Conservation (phyloP, 2,113 vertebrate genomes). For the Oxyura jamaicensis region DNA sequence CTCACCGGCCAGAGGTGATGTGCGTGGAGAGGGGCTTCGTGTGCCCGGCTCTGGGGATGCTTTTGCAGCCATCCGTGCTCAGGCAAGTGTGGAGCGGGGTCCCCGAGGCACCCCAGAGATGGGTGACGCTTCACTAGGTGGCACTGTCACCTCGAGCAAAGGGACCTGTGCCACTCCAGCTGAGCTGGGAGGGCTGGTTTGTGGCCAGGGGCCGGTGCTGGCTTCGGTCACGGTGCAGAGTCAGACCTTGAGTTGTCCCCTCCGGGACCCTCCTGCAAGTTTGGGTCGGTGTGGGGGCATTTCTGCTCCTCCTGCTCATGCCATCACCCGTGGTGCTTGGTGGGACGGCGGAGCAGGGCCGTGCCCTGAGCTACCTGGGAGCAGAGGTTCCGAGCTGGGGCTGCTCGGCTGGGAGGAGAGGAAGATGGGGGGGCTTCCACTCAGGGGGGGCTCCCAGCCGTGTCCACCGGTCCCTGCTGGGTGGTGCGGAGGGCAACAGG, state of each 20-base stretch:
- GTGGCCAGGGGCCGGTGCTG: neutral
- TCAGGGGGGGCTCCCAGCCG: no score
- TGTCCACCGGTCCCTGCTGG: no score
- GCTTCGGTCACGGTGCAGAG: no score
- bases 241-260: neutral
- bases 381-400: no score
- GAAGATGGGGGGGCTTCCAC: no score
- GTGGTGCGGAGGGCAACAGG: no score
- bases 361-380: no score
- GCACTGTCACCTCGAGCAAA: neutral
- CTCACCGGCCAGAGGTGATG: neutral
- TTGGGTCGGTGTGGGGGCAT: neutral
- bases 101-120: neutral
- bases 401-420: no score
- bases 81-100: fast-evolving
- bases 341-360: no score
- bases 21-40: neutral
- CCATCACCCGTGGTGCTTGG: neutral
- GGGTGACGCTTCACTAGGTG: neutral
- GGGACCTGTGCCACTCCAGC: neutral
- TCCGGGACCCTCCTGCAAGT: fast-evolving
- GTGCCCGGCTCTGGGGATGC: neutral
- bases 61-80: neutral
- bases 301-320: neutral
- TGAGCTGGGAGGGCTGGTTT: neutral